Evolutionary conservation across 2,797 vertebrate genomes (phyloP).

Genomic region (Acipenser ruthenus): DNA sequence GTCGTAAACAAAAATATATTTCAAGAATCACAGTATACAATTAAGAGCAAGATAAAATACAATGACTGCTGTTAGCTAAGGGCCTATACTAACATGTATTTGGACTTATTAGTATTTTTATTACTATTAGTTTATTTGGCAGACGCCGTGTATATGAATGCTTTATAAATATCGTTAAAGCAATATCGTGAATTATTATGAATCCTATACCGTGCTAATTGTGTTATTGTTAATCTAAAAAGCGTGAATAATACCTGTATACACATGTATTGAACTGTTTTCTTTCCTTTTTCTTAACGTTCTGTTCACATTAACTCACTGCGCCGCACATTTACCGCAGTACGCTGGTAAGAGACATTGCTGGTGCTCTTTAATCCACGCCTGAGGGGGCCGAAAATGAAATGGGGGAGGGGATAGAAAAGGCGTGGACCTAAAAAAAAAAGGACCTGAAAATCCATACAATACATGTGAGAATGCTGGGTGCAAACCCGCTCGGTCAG

Average conservation of each 20-base stretch:
- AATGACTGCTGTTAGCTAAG: too few relatives aligned
- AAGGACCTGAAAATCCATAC: conserved; percentile 53
- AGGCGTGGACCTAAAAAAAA: conserved; percentile 48
- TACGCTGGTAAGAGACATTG: conserved; percentile 65
- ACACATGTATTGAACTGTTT: too few relatives aligned
- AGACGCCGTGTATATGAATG: not conserved
- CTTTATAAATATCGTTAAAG: conserved; percentile 9
- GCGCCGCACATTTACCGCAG: conserved; percentile 46
- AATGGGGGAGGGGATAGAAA: conserved; percentile 35
- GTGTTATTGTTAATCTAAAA: not conserved
- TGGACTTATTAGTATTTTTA: not conserved
- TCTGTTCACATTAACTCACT: conserved; percentile 40
- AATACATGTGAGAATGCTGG: conserved; percentile 44
- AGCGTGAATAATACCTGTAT: too few relatives aligned
- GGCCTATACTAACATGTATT: too few relatives aligned
- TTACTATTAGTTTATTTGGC: too few relatives aligned
- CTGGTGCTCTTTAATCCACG: conserved; percentile 64
- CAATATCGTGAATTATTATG: conserved; percentile 6
- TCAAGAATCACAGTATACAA: too few relatives aligned
- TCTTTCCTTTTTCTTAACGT: not conserved
- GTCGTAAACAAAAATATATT: too few relatives aligned
- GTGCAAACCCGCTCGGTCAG: conserved; percentile 26
- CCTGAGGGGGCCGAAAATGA: conserved; percentile 63
- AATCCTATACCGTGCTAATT: too few relatives aligned
- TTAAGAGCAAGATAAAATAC: too few relatives aligned